Evolutionary conservation across 1,140 invertebrate genomes (phyloP).

Genomic region (Penaeus chinensis): DNA sequence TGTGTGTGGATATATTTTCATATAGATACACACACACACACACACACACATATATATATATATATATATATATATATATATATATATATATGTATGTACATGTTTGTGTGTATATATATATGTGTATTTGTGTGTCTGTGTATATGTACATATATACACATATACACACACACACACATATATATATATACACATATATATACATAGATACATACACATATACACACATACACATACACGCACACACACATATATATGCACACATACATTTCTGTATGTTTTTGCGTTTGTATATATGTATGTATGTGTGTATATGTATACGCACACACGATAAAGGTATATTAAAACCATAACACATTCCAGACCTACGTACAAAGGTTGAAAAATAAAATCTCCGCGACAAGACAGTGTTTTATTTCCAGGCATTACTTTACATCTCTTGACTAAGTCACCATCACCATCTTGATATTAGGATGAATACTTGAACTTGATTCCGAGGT

Average conservation of each 20-base stretch:
- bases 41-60: neutral
- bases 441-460: too few relatives aligned
- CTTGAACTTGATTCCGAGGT: too few relatives aligned
- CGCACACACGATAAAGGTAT: neutral
- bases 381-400: too few relatives aligned
- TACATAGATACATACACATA: neutral
- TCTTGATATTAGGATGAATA: too few relatives aligned
- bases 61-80: too few relatives aligned
- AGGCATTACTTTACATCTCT: too few relatives aligned
- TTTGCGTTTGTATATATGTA: neutral
- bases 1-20: neutral
- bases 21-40: neutral
- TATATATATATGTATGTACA: too few relatives aligned
- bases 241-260: neutral
- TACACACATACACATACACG: neutral
- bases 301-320: neutral
- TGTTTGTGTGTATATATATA: too few relatives aligned
- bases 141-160: neutral
- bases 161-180: neutral
- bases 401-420: too few relatives aligned
- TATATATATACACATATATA: neutral
- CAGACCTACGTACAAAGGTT: too few relatives aligned
- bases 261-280: neutral
- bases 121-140: too few relatives aligned
- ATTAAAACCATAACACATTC: too few relatives aligned